Percentiles rank a stretch among this genome's conserved stretches.
phyloP scores from a whole-genome alignment of 2,888 invertebrate species.

The Heliconius charithonia region DNA sequence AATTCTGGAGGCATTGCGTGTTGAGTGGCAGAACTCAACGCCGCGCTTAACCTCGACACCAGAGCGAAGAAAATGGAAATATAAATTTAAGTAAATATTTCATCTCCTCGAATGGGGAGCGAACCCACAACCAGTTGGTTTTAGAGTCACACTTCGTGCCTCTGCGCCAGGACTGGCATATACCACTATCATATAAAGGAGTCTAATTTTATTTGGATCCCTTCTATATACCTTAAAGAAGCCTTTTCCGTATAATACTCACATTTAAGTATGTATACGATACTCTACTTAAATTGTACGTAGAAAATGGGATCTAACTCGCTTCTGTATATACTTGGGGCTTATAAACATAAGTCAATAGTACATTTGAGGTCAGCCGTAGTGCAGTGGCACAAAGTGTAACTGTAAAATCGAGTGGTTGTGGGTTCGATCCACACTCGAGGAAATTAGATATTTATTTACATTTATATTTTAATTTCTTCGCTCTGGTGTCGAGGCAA shows the following conservation, averaged over 20 bases:
- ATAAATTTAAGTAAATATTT: too few species aligned
- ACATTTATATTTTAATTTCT: not conserved
- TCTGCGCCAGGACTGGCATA: too few species aligned
- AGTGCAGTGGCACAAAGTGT: not conserved
- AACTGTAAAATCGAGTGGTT: not conserved
- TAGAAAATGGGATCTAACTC: constrained; percentile 37
- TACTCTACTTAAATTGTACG: constrained; percentile 35
- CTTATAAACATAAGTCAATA: constrained; percentile 21
- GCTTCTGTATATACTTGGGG: constrained; percentile 26
- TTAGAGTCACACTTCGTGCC: too few species aligned
- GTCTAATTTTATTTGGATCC: constrained; percentile 41
- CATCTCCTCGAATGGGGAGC: too few species aligned
- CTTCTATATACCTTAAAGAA: constrained; percentile 36
- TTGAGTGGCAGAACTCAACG: too few species aligned
- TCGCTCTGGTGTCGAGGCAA: not conserved
- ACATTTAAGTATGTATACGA: constrained; percentile 22
- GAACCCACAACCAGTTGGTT: too few species aligned
- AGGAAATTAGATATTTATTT: not conserved
- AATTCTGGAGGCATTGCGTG: too few species aligned
- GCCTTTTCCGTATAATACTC: constrained; percentile 27
- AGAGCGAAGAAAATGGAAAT: too few species aligned
- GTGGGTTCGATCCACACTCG: not conserved
- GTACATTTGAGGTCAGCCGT: not conserved
- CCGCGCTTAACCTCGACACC: too few species aligned
- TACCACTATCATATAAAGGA: constrained; percentile 25